phyloP scores from a whole-genome alignment of 2,888 invertebrate species.

The Drosophila fungiperda region DNA sequence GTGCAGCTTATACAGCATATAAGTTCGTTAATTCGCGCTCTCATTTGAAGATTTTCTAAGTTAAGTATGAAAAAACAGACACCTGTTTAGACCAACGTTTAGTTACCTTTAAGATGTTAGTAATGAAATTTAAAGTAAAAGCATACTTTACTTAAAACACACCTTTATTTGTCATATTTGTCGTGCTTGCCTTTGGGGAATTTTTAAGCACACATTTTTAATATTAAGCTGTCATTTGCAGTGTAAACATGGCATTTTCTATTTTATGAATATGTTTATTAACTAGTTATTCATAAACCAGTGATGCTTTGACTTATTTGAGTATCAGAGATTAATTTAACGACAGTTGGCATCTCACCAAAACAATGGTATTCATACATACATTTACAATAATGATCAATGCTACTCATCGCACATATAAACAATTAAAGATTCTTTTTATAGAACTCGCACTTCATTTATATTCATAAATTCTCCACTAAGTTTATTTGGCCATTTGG shows the following conservation, averaged over 20 bases:
- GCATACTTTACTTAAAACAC: not conserved
- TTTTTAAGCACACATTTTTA: not conserved
- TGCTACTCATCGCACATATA: conserved; percentile 6
- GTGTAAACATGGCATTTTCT: not conserved
- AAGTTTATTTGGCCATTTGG: conserved; percentile 1
- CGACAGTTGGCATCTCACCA: not conserved
- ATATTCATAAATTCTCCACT: conserved; percentile 20
- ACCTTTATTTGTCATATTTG: not conserved
- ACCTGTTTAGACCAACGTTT: not conserved
- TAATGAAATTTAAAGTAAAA: not conserved
- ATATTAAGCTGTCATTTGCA: not conserved
- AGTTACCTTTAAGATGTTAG: not conserved
- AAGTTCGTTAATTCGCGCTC: too few relatives aligned
- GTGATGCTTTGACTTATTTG: not conserved
- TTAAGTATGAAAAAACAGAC: not conserved
- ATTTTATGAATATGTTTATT: not conserved
- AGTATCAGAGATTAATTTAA: not conserved
- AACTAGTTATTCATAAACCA: not conserved
- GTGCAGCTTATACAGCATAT: too few relatives aligned
- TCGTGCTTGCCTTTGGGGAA: not conserved
- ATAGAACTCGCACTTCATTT: conserved; percentile 22
- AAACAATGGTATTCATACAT: conserved; percentile 1
- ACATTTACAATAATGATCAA: conserved; percentile 20
- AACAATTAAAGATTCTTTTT: not conserved
- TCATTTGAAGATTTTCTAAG: not conserved